phyloP scores from a whole-genome alignment of 2,888 invertebrate species.

The Rotaria sp. region DNA sequence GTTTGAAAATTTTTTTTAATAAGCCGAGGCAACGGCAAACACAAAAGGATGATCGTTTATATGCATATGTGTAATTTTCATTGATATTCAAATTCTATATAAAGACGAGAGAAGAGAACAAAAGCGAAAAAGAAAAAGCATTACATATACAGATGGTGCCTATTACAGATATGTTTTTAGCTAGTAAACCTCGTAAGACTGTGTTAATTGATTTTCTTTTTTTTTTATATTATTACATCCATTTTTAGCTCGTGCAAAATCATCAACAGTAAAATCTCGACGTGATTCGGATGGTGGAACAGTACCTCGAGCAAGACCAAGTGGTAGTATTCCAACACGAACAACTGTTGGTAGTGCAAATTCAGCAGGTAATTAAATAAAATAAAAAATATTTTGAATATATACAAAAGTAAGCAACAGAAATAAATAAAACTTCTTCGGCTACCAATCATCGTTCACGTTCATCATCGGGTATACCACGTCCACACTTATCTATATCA shows the following conservation, averaged over 20 bases:
- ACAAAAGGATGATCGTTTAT: not conserved
- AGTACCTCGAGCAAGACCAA: not conserved
- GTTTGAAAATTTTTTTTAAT: not conserved
- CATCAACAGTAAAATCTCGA: not conserved
- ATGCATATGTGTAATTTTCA: not conserved
- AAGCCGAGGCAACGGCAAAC: not conserved
- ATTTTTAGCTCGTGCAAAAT: not conserved
- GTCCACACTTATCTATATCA: not conserved
- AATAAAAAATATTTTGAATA: not conserved
- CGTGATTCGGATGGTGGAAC: not conserved
- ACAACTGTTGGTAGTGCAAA: not conserved
- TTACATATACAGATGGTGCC: not conserved
- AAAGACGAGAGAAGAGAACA: not conserved
- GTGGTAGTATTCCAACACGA: not conserved
- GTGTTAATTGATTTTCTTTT: not conserved
- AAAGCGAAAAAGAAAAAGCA: not conserved
- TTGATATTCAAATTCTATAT: not conserved
- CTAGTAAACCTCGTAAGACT: slow-evolving; percentile 20
- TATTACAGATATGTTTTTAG: not conserved
- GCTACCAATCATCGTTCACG: not conserved
- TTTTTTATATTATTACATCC: no score
- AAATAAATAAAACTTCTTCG: not conserved
- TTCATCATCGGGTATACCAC: not conserved
- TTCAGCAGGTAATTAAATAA: not conserved
- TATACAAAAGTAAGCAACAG: not conserved